phyloP scores from a whole-genome alignment of 2,888 invertebrate species.

The Odontomyia ornata region DNA sequence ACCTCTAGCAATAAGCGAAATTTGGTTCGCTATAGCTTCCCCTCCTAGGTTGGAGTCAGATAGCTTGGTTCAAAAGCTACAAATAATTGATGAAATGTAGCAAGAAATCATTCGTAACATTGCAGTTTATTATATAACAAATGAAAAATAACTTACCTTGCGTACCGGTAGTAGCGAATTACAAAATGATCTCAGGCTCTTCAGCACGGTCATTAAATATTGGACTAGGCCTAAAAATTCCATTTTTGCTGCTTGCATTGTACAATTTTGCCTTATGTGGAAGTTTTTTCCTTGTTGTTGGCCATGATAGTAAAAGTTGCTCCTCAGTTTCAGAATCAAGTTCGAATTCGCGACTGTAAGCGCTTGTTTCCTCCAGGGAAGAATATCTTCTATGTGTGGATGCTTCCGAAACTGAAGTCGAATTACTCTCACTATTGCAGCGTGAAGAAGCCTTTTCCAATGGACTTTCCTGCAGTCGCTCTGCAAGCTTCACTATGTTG shows the following conservation, averaged over 20 bases:
- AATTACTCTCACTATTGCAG: constrained; percentile 63
- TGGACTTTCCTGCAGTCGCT: neutral
- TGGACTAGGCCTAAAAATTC: constrained; percentile 46
- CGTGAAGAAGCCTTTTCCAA: constrained; percentile 17
- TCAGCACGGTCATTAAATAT: constrained; percentile 50
- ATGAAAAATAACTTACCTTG: too few species aligned
- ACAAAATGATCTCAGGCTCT: constrained; percentile 50
- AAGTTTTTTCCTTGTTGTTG: constrained; percentile 59
- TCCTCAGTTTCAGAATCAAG: constrained; percentile 62
- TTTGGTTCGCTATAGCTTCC: too few species aligned
- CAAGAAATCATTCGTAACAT: too few species aligned
- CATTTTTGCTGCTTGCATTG: constrained; percentile 41
- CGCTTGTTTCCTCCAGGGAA: constrained; percentile 58
- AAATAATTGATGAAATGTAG: too few species aligned
- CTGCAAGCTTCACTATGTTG: constrained; percentile 50
- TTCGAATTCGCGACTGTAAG: constrained; percentile 59
- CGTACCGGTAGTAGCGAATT: too few species aligned
- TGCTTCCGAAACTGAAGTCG: constrained; percentile 63
- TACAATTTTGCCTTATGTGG: constrained; percentile 49
- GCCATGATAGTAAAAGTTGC: constrained; percentile 69
- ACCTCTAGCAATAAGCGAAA: too few species aligned
- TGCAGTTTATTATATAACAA: too few species aligned
- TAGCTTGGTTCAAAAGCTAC: too few species aligned
- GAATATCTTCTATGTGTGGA: constrained; percentile 60
- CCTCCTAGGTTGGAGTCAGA: too few species aligned